Base-by-base conservation (phyloP, 2,888 invertebrate species). In the Orchestes rusci region DNA sequence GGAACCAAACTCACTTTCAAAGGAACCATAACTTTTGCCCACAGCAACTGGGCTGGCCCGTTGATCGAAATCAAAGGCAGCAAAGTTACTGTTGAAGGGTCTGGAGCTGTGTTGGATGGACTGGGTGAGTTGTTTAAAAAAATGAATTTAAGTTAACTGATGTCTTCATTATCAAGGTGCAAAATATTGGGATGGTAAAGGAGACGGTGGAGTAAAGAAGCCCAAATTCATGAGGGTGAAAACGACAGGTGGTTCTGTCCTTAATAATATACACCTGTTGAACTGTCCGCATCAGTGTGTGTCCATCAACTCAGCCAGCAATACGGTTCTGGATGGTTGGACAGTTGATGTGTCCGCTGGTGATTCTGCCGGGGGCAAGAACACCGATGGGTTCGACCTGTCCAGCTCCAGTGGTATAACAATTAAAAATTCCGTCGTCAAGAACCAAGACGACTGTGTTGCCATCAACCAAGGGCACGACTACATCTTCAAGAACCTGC, bases 371-470 rank as follows among this genome's bases (percentile, higher is more conserved):
- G 41, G 41, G 19, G 43, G 45, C 3, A 36, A 48, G 17, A 54
- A 54, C 45, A 54, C 54, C 8, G 54, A 54, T 18, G 49, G 49
- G 16, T 50, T 50, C 29, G 49, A 50, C 28, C 3, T 50, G 2
- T 50, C 52, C 13, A 38, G 45, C 23, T 52, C 49, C 2, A 45
- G 34, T 5, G 37, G 43, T n/a, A 20, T 55, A n/a, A 46, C 43
- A 3, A 43, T 55, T 27, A 20, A 53, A 45, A 49, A 55, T 41
- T 29, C 43, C 13, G 36, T 54, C 2, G 45, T 55, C 10, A 52
- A 52, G 16, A 54, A 55, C 29, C 55, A 55, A 47, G 55, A 55
- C 29, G 55, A 55, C 18, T 55, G 55, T 20, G 47, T 55, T 0
- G 55, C 54, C 5, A 39, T 55, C 2, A 55, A 54, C 35, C 50